Evolutionary conservation across 92 coral and sea anemone species (phyloP), one percentile per base, ranked within the genome.

Genomic region (Umimayanthus chanpuru): DNA sequence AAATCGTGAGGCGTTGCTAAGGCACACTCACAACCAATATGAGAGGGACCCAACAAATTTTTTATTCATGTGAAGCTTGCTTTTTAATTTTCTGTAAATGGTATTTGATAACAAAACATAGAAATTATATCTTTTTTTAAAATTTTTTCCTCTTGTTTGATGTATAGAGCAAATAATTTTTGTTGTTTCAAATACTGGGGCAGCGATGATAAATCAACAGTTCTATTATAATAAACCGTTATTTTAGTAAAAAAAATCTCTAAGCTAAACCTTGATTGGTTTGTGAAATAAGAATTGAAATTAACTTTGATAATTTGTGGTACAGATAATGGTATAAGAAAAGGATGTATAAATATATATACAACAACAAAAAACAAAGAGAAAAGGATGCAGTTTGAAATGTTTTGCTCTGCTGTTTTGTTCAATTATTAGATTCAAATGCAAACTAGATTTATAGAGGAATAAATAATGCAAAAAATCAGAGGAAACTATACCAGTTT

Each of bases 1-100:
- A 61, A 61, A 39, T 78, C 18, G 16, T n/a, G 21, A 47, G 38
- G 26, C 29, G 87, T 83, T 83, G 87, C 87, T 70, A 83, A 2
- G 44, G 67, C 2, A 40, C 67, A 67, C 70, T 83, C 25, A 26
- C 0, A 68, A 3, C 18, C 53, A 53, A 53, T 11, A 26, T 74
- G 10, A 36, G 49, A 39, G 79, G 25, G 11, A 5, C 38, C 20
- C 50, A 39, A 15, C 9, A 23, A 61, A 74, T 74, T 7, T 36
- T 74, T 39, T 28, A 6, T 3, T 4, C 47, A 2, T 32, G 29
- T 39, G 26, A 73, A 74, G n/a, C 49, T 38, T 74, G 23, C 28
- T 38, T 74, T 44, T 6, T 32, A 44, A 1, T 44, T 44, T 44
- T 1, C 6, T 44, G 49, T 9, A 9, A 44, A 44, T 44, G 49